A percentile compares a stretch with the other conserved stretches of the same genome.
phyloP scores from a whole-genome alignment of 1,140 invertebrate genomes.

The Zaprionus africanus region DNA sequence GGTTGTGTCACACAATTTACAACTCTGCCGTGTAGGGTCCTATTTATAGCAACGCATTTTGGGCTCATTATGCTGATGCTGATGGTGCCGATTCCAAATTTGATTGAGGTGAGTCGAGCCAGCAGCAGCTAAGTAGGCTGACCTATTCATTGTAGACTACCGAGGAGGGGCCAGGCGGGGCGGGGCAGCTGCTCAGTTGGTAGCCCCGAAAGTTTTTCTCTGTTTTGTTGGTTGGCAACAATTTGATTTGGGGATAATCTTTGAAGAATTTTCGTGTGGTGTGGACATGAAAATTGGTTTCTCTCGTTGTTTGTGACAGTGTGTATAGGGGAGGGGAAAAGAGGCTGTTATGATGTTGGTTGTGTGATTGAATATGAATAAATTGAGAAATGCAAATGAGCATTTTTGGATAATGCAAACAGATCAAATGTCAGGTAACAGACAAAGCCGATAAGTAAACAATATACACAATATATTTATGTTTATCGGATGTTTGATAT shows the following conservation, averaged over 20 bases:
- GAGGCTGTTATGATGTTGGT: background rate
- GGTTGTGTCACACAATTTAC: conserved; percentile 38
- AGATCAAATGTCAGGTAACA: background rate
- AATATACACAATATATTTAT: background rate
- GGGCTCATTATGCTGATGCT: conserved; percentile 41
- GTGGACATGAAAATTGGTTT: conserved; percentile 6
- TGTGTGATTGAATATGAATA: conserved; percentile 1
- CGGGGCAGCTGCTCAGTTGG: background rate
- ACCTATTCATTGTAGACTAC: background rate
- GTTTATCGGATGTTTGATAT: background rate
- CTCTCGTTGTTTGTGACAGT: background rate
- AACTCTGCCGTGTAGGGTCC: conserved; percentile 32
- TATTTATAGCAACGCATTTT: conserved; percentile 48
- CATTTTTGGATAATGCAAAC: background rate
- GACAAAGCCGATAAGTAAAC: background rate
- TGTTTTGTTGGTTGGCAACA: background rate
- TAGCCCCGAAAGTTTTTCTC: conserved; percentile 15
- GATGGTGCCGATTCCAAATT: conserved; percentile 21
- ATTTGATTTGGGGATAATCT: conserved; percentile 34
- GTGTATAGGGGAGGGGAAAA: too few relatives aligned
- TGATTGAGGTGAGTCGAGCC: conserved; percentile 48
- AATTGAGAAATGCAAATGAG: background rate
- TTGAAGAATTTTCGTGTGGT: background rate
- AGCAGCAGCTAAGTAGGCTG: conserved; percentile 21
- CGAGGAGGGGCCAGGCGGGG: too few relatives aligned